phyloP scores from a whole-genome alignment of 2,113 vertebrate genomes.

The Chloropsis cyanopogon region DNA sequence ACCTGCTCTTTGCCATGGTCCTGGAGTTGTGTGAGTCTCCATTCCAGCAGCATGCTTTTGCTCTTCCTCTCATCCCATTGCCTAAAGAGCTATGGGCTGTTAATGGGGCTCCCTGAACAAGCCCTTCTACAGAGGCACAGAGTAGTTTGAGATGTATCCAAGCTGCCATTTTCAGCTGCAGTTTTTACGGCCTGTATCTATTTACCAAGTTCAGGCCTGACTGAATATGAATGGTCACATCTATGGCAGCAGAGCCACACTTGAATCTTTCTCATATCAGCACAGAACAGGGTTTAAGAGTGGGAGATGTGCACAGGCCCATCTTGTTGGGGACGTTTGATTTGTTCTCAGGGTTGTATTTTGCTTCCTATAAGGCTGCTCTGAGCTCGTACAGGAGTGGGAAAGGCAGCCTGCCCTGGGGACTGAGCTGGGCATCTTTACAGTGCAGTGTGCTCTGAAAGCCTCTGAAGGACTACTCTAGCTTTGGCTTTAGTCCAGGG shows the following conservation, averaged over 20 bases:
- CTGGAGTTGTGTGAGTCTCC: background rate
- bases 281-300: background rate
- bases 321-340: background rate
- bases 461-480: background rate
- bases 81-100: background rate
- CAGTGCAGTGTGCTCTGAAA: background rate
- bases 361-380: background rate
- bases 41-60: background rate
- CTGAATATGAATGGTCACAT: background rate
- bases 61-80: background rate
- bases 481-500: background rate
- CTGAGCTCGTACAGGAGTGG: background rate
- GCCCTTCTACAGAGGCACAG: background rate
- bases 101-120: background rate
- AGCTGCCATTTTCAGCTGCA: background rate
- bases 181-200: background rate
- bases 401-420: background rate
- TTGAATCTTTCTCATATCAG: background rate
- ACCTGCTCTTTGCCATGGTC: background rate
- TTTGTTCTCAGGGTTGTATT: background rate
- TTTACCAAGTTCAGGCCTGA: background rate
- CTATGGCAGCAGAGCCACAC: background rate
- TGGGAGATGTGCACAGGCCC: background rate
- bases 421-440: background rate
- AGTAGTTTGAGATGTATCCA: background rate